These are phyloP conservation scores for Catocala nupta DNA, from an alignment of 2,888 invertebrate species.

Conservation along the genomic window DNA sequence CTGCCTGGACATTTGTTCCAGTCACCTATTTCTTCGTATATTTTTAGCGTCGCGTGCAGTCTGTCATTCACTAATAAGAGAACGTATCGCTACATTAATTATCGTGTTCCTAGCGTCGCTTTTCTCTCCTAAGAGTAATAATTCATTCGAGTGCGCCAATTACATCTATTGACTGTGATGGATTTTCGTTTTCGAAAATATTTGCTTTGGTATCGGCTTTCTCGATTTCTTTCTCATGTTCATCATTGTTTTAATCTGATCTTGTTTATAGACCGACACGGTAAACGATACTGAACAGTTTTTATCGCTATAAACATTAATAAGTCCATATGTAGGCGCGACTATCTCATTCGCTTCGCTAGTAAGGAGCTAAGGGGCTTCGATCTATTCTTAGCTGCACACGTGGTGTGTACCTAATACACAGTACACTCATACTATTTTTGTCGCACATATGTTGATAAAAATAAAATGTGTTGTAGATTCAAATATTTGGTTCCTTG, in stretches of 20 bases:
- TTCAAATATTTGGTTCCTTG: too few relatives aligned
- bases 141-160: slow-evolving; percentile 55
- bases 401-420: slow-evolving; percentile 4
- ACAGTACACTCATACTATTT: neutral
- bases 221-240: slow-evolving; percentile 40
- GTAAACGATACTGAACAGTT: too few relatives aligned
- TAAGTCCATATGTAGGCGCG: neutral
- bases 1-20: slow-evolving; percentile 53
- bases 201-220: slow-evolving; percentile 48
- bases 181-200: slow-evolving; percentile 48
- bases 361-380: too few relatives aligned
- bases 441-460: too few relatives aligned
- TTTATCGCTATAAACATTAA: neutral
- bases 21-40: slow-evolving; percentile 62
- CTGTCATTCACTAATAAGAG: slow-evolving; percentile 56
- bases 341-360: neutral
- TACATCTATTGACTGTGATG: slow-evolving; percentile 52
- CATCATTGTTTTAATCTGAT: slow-evolving; percentile 6
- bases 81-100: slow-evolving; percentile 60
- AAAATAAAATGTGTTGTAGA: too few relatives aligned
- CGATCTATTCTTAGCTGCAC: neutral
- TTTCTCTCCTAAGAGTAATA: slow-evolving; percentile 57
- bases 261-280: neutral
- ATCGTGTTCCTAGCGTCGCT: slow-evolving; percentile 51
- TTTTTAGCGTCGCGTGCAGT: slow-evolving; percentile 62